These are phyloP conservation scores for Chionodraco myersi DNA, from an alignment of 2,113 vertebrate genomes.

Conservation along the genomic window DNA sequence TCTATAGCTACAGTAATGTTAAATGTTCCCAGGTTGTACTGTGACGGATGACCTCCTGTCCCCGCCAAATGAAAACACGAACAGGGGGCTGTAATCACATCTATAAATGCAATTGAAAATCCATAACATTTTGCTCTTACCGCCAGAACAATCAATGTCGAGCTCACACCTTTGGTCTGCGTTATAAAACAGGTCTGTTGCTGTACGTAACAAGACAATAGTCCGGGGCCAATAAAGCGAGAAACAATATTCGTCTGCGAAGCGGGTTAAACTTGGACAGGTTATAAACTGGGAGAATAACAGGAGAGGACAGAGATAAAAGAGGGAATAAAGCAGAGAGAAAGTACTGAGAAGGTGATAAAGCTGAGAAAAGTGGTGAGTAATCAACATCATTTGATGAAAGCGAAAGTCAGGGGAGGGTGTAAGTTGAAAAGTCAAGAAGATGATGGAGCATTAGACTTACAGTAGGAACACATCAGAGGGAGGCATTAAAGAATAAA, in stretches of 20 bases:
- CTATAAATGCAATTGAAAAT: constrained; percentile 72
- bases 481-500: constrained; percentile 3
- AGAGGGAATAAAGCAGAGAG: constrained; percentile 26
- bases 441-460: constrained; percentile 23
- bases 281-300: constrained; percentile 44
- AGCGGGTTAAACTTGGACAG: constrained; percentile 19
- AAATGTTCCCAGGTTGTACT: constrained; percentile 20
- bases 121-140: constrained; percentile 67
- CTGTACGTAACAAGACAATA: constrained; percentile 39
- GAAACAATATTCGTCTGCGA: neutral
- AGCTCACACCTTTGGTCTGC: constrained; percentile 44
- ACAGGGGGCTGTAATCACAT: constrained; percentile 55
- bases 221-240: constrained; percentile 28
- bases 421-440: constrained; percentile 8
- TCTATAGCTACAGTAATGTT: constrained; percentile 11
- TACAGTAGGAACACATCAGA: constrained; percentile 21
- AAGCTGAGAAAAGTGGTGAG: constrained; percentile 1
- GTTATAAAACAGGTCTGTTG: constrained; percentile 25
- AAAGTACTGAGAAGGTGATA: constrained; percentile 29
- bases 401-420: constrained; percentile 17
- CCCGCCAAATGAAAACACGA: constrained; percentile 64
- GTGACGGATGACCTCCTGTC: constrained; percentile 62
- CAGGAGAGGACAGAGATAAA: constrained; percentile 29
- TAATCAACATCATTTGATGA: constrained; percentile 31
- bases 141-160: constrained; percentile 60